Evolutionary conservation across 2,888 invertebrate species (phyloP).

Genomic region (Cataglyphis albicans): DNA sequence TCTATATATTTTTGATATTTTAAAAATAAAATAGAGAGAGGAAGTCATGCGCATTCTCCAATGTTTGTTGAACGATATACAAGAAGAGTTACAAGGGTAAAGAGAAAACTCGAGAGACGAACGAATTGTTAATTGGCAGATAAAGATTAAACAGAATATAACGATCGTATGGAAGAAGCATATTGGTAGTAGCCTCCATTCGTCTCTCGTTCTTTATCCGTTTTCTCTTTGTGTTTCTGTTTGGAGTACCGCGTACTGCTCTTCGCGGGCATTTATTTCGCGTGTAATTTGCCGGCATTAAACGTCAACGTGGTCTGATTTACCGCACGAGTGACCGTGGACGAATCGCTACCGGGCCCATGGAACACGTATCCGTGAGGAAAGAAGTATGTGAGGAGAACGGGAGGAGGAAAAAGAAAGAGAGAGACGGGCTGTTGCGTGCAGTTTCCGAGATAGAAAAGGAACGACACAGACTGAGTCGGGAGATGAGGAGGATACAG

Average conservation of each 20-base stretch:
- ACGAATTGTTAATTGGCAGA: constrained; percentile 38
- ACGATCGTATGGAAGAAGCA: constrained; percentile 44
- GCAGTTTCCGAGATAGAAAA: constrained; percentile 64
- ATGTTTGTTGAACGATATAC: background rate
- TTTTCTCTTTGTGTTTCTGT: constrained; percentile 53
- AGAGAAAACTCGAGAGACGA: constrained; percentile 28
- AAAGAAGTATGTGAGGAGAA: constrained; percentile 39
- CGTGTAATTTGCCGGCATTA: constrained; percentile 85
- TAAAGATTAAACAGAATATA: constrained; percentile 43
- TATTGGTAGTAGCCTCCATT: constrained; percentile 21
- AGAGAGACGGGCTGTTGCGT: constrained; percentile 61
- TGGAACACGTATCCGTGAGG: constrained; percentile 78
- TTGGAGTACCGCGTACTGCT: constrained; percentile 60
- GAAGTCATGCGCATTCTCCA: background rate
- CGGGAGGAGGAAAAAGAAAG: constrained; percentile 43
- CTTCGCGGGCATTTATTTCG: constrained; percentile 82
- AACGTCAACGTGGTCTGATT: constrained; percentile 84
- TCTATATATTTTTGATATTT: background rate
- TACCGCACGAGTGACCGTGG: constrained; percentile 82
- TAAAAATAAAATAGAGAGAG: background rate
- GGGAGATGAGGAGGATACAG: constrained; percentile 50
- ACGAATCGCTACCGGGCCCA: constrained; percentile 83
- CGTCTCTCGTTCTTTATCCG: constrained; percentile 46
- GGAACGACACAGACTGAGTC: constrained; percentile 58
- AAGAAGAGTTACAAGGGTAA: constrained; percentile 37